Evolutionary conservation across 53 echinoderm and acorn worm genomes (phyloP).

Genomic region (Crossaster papposus): DNA sequence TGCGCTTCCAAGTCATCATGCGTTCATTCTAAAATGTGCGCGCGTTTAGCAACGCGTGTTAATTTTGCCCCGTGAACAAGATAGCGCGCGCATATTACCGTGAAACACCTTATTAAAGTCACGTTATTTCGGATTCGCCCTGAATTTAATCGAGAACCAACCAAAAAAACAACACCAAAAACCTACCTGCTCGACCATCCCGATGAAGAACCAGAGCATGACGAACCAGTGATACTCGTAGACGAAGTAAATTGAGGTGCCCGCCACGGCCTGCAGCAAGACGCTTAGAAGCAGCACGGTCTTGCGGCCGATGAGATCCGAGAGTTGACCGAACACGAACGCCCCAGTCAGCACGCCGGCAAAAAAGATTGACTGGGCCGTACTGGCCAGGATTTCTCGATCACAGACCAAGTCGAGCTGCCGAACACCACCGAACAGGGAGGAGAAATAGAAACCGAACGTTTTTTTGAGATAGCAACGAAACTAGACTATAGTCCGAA

Average conservation of each 20-base stretch:
- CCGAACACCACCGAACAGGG: conserved; percentile 46
- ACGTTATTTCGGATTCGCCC: no score
- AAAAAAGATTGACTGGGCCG: conserved; percentile 77
- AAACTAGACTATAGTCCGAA: no score
- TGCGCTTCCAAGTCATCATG: no score
- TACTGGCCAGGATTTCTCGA: conserved; percentile 48
- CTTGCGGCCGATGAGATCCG: conserved; percentile 83
- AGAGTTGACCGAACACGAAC: conserved; percentile 77
- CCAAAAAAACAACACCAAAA: not conserved
- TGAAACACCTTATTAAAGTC: no score
- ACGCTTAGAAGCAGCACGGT: conserved; percentile 63
- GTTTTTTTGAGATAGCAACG: no score
- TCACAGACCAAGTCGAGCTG: conserved; percentile 81
- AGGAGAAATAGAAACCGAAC: not conserved
- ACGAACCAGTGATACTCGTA: conserved; percentile 74
- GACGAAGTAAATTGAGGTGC: conserved; percentile 66
- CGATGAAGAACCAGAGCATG: conserved; percentile 76
- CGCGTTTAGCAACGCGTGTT: no score
- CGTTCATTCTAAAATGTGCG: no score
- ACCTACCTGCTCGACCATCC: conserved; percentile 84
- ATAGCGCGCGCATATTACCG: no score
- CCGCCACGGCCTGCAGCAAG: conserved; percentile 63
- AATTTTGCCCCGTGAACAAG: no score
- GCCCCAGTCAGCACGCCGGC: conserved; percentile 78
- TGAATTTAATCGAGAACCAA: not conserved